Percentiles rank a stretch among this genome's conserved stretches.
Evolutionary conservation across 2,797 vertebrate genomes (phyloP).

Genomic region (Melanotaenia nigrans): DNA sequence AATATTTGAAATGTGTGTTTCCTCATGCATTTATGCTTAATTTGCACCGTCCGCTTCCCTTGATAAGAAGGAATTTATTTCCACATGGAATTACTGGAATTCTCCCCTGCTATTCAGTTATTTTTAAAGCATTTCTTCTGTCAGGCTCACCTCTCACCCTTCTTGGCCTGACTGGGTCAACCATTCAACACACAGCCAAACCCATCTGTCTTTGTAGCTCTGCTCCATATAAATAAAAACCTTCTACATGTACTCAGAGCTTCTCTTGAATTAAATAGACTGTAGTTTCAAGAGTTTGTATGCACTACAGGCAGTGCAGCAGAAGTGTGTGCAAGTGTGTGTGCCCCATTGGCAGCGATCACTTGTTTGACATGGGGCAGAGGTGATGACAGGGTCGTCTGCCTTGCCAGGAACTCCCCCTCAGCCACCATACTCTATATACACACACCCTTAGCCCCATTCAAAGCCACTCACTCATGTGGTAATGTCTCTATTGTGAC

Average conservation of each 20-base stretch:
- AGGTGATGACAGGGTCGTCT: slow-evolving; percentile 80
- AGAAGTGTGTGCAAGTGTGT: slow-evolving; percentile 39
- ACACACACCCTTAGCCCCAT: slow-evolving; percentile 72
- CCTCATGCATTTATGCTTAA: slow-evolving; percentile 9
- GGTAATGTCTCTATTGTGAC: slow-evolving; percentile 86
- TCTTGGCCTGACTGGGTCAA: slow-evolving; percentile 50
- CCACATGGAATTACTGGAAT: slow-evolving; percentile 37
- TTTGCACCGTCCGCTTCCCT: slow-evolving; percentile 1
- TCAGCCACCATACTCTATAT: slow-evolving; percentile 63
- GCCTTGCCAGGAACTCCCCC: slow-evolving; percentile 73
- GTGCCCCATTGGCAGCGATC: slow-evolving; percentile 41
- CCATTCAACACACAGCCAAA: slow-evolving; percentile 27
- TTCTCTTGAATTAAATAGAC: slow-evolving; percentile 8
- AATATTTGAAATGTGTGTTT: slow-evolving; percentile 35
- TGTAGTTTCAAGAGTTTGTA: slow-evolving; percentile 38
- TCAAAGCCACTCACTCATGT: slow-evolving; percentile 84
- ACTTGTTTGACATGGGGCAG: slow-evolving; percentile 74
- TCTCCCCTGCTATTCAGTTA: slow-evolving; percentile 19
- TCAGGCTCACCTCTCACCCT: slow-evolving; percentile 62
- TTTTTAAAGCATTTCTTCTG: slow-evolving; percentile 33
- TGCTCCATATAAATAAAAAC: slow-evolving; percentile 16
- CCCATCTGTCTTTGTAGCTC: slow-evolving; percentile 6
- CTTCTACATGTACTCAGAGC: background rate
- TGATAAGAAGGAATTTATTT: slow-evolving; percentile 18
- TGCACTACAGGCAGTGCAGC: slow-evolving; percentile 28